These are phyloP conservation scores for Tetramorium bicarinatum DNA, from an alignment of 2,888 invertebrate genomes.

Conservation along the genomic window DNA sequence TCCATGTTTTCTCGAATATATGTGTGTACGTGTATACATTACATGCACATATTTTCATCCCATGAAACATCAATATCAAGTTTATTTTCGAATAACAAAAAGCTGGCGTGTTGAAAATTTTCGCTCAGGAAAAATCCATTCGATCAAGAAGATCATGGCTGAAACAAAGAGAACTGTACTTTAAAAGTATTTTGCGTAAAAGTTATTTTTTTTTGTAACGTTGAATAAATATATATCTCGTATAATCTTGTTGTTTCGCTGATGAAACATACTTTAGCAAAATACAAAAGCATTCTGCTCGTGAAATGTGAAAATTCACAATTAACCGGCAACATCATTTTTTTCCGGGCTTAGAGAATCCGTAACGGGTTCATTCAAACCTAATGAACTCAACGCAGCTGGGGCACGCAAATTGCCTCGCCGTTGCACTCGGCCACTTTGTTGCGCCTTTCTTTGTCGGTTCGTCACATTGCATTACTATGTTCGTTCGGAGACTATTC, in stretches of 20 bases:
- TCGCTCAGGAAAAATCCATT: background rate
- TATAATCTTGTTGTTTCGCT: background rate
- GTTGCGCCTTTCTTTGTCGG: constrained; percentile 7
- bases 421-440: background rate
- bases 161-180: background rate
- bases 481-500: background rate
- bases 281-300: background rate
- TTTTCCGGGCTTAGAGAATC: background rate
- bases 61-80: constrained; percentile 5
- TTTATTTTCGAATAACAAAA: constrained; percentile 11
- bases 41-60: constrained; percentile 7
- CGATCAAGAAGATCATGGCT: background rate
- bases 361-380: too few species aligned
- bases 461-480: background rate
- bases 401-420: constrained; percentile 26
- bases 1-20: constrained; percentile 17
- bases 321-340: background rate
- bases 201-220: background rate
- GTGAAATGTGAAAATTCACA: background rate
- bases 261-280: background rate
- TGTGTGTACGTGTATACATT: background rate
- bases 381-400: constrained; percentile 6
- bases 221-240: background rate
- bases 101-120: background rate
- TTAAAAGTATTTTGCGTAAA: background rate